phyloP scores from a whole-genome alignment of 2,113 vertebrate genomes.

The Brachyhypopomus occidentalis region DNA sequence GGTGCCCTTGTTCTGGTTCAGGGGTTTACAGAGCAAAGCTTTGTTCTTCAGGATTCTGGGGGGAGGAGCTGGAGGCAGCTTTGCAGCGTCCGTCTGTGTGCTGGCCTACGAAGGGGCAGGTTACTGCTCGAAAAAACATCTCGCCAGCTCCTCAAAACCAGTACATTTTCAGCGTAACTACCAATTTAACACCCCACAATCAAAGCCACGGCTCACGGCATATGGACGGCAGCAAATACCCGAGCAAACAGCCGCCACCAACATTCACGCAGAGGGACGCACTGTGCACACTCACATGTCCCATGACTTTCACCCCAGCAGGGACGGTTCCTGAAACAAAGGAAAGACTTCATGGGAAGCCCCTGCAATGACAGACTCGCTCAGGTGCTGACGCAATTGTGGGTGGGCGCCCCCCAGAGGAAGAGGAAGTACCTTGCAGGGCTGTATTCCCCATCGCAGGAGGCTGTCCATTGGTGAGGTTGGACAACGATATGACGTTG shows the following conservation, averaged over 20 bases:
- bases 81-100: conserved; percentile 84
- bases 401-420: neutral
- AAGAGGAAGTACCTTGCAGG: conserved; percentile 77
- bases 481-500: conserved; percentile 91
- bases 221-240: too few species aligned
- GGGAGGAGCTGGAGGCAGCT: conserved; percentile 73
- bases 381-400: neutral
- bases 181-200: neutral
- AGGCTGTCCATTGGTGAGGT: conserved; percentile 77
- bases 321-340: conserved; percentile 42
- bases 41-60: conserved; percentile 93
- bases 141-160: neutral
- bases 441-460: conserved; percentile 76
- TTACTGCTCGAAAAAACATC: neutral
- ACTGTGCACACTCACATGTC: conserved; percentile 30
- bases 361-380: conserved; percentile 38
- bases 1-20: conserved; percentile 93
- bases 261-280: neutral
- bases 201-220: neutral
- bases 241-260: too few species aligned
- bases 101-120: conserved; percentile 67
- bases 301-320: conserved; percentile 23
- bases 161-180: too few species aligned
- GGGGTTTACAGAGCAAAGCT: conserved; percentile 89
- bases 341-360: neutral